These are phyloP conservation scores for Stomorhina lunata DNA, from an alignment of 2,888 invertebrate species.

Conservation along the genomic window DNA sequence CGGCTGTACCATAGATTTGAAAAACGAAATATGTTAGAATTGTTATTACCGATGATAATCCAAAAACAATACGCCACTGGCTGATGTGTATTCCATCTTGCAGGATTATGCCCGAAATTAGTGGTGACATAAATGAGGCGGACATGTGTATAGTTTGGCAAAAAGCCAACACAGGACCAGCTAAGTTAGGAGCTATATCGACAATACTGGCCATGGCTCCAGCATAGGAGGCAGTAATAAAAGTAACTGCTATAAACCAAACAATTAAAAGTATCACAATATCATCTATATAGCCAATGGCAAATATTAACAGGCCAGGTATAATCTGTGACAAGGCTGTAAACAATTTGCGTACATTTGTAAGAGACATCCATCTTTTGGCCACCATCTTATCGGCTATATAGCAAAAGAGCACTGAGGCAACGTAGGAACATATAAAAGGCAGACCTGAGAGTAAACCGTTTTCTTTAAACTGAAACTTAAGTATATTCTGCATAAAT, in stretches of 20 bases:
- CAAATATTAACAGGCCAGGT: constrained; percentile 84
- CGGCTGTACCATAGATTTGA: constrained; percentile 85
- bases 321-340: constrained; percentile 86
- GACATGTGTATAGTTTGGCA: constrained; percentile 90
- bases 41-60: constrained; percentile 83
- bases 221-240: constrained; percentile 87
- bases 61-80: constrained; percentile 85
- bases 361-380: constrained; percentile 82
- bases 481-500: constrained; percentile 86
- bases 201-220: constrained; percentile 89
- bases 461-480: constrained; percentile 86
- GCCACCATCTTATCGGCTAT: constrained; percentile 84
- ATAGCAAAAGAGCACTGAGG: constrained; percentile 86
- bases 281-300: constrained; percentile 84
- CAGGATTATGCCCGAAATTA: constrained; percentile 83
- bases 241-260: constrained; percentile 86
- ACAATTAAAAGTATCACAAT: constrained; percentile 82
- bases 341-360: constrained; percentile 85
- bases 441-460: constrained; percentile 85
- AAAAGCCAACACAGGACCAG: constrained; percentile 86
- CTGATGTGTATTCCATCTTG: constrained; percentile 81
- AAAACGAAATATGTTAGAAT: constrained; percentile 84
- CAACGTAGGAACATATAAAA: constrained; percentile 86
- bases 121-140: constrained; percentile 86
- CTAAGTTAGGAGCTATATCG: constrained; percentile 89